Evolutionary conservation across 2,797 vertebrate species (phyloP), one percentile per base, ranked within the genome.

Genomic region (Pangasius larnaudii): DNA sequence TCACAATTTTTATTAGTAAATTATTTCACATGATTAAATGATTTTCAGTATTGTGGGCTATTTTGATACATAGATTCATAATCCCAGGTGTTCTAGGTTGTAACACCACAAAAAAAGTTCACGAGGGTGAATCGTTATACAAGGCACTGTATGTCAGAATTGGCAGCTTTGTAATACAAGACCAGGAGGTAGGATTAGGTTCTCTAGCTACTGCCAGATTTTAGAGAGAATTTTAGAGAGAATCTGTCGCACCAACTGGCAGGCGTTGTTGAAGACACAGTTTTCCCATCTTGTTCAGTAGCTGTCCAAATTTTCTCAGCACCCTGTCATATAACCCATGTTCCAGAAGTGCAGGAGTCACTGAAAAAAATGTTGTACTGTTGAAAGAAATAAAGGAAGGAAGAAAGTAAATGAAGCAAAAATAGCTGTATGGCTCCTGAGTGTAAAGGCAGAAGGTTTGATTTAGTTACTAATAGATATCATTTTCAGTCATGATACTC

Each of bases 101-200:
- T 33, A 84, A 69, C 5, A 22, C 81, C 0, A 84, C 42, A 67
- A 39, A 83, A 83, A 49, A 83, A 4, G 22, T 61, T 42, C 56
- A 42, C 14, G 27, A n/a, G 18, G 61, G 4, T 51, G 46, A 67
- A 84, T 33, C 10, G 33, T 84, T 84, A 22, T 33, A 67, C 61
- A 67, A 84, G 46, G 63, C 81, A 67, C 14, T 74, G 11, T 46
- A 46, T 61, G 33, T 75, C 39, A 46, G 53, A 75, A n/a, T 75
- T 85, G 84, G 71, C 69, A 74, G 84, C 24, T 39, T 61, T 30
- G 22, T 42, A 85, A 85, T 75, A 61, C 56, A 75, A 19, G 56
- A 75, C 84, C 84, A 61, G 71, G 71, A 85, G 51, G 84, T 75
- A 30, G 36, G 56, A 85, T 85, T 75, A 75, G 71, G 36, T 75